Percentiles rank a stretch among this genome's conserved stretches.
These are phyloP conservation scores for Erpornis zantholeuca DNA, from an alignment of 2,113 vertebrate species.

Conservation along the genomic window DNA sequence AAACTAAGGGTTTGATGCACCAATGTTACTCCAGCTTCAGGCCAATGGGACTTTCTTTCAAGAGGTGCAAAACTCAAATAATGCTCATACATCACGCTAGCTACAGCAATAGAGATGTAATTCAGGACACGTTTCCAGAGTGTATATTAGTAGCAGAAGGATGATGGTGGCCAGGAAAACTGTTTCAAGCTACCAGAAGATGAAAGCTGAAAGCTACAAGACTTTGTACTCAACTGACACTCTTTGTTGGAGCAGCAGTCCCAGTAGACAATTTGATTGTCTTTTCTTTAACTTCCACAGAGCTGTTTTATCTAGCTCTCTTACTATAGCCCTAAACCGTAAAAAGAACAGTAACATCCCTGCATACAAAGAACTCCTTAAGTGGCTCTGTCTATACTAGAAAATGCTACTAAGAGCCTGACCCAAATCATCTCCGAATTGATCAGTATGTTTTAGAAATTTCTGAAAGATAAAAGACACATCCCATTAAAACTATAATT, in stretches of 20 bases:
- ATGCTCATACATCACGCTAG: background rate
- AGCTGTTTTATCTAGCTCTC: background rate
- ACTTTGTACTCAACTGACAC: background rate
- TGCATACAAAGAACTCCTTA: background rate
- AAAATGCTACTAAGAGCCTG: background rate
- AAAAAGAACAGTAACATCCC: background rate
- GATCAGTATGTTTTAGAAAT: background rate
- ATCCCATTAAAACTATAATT: background rate
- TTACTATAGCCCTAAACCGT: background rate
- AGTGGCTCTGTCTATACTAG: background rate
- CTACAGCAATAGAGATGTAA: background rate
- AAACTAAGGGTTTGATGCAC: background rate
- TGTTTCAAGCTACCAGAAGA: background rate
- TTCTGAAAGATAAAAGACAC: conserved; percentile 9
- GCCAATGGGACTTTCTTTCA: background rate
- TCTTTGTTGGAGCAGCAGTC: background rate
- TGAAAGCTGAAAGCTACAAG: background rate
- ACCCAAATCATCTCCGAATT: background rate
- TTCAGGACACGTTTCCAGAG: background rate
- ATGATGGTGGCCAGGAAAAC: background rate
- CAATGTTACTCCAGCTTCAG: background rate
- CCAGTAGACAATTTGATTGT: background rate
- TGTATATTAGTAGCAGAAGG: background rate
- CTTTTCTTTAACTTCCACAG: background rate
- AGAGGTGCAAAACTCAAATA: background rate